These are phyloP conservation scores for Oreochromis aureus DNA, from an alignment of 2,113 vertebrate genomes.

Conservation along the genomic window DNA sequence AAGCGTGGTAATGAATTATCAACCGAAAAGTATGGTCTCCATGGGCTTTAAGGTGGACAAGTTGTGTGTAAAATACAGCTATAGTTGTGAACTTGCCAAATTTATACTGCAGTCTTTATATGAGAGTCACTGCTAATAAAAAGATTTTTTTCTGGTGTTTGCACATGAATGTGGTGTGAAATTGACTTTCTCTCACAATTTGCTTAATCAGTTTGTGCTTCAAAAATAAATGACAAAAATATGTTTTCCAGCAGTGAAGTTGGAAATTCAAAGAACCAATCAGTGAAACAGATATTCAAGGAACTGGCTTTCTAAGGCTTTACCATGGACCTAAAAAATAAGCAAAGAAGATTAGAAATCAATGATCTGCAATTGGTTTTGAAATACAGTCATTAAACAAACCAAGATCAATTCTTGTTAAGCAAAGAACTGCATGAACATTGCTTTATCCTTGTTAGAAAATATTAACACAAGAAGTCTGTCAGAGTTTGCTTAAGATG, in stretches of 20 bases:
- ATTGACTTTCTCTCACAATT: slow-evolving; percentile 15
- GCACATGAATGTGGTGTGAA: neutral
- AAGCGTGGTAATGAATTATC: neutral
- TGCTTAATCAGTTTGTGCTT: neutral
- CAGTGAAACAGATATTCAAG: neutral
- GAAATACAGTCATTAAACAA: neutral
- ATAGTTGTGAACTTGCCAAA: neutral
- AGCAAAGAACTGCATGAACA: neutral
- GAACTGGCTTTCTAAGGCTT: neutral
- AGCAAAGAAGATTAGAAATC: neutral
- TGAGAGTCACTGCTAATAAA: slow-evolving; percentile 8
- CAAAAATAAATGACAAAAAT: neutral
- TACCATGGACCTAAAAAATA: neutral
- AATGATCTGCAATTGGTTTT: neutral
- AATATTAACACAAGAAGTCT: neutral
- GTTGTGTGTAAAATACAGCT: neutral
- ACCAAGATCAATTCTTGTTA: neutral
- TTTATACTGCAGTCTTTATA: neutral
- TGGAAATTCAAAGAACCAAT: neutral
- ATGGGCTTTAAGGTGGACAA: neutral
- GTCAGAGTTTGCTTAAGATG: neutral
- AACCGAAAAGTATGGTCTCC: neutral
- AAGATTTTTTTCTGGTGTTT: neutral
- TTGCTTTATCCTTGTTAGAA: neutral
- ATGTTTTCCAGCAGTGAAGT: neutral